Base-by-base conservation (phyloP, 2,888 invertebrate species). In the Lymantria dispar region DNA sequence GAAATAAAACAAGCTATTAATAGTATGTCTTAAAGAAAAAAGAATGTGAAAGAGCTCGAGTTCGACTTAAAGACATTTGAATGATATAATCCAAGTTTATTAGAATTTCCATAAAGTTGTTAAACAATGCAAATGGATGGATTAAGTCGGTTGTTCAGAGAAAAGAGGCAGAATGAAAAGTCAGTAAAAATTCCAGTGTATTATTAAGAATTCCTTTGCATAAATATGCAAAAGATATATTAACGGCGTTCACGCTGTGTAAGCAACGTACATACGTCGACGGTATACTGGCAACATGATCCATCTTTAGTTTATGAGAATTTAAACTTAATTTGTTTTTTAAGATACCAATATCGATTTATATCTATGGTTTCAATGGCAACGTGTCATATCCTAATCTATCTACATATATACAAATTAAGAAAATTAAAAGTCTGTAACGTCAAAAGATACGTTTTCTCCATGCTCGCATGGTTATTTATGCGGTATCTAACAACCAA, bases 31-130 rank as follows among this genome's bases (percentile, higher is more conserved):
- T 15, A 48, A 38, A n/a, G 37, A 45, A 13, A 42, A 48, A 42
- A 47, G 22, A 36, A 47, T 44, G 22, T 31, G 37, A 36, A 45
- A 44, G 33, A 44, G 43, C 22, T 50, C 30, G 42, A 41, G 33
- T 47, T 42, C 37, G 29, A 43, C 38, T 50, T 57, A 47, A 48
- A 36, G 40, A 45, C 44, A 57, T 65, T 62, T 54, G 47, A 50
- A 61, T 58, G 42, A 52, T 57, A 51, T 58, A 55, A 54, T 48
- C 45, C 49, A 54, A 59, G 50, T 64, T 59, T 62, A 56, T 62
- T 53, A 53, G 42, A 66, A 66, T 61, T 57, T 58, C 43, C 61
- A 58, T 54, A 59, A 67, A 64, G 61, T 65, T 66, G 47, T 44
- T 36, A 48, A 54, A 49, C 51, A 58, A 55, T 60, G 51, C 37